These are phyloP conservation scores for Philereme transversata DNA, from an alignment of 2,888 invertebrate genomes.

Conservation along the genomic window DNA sequence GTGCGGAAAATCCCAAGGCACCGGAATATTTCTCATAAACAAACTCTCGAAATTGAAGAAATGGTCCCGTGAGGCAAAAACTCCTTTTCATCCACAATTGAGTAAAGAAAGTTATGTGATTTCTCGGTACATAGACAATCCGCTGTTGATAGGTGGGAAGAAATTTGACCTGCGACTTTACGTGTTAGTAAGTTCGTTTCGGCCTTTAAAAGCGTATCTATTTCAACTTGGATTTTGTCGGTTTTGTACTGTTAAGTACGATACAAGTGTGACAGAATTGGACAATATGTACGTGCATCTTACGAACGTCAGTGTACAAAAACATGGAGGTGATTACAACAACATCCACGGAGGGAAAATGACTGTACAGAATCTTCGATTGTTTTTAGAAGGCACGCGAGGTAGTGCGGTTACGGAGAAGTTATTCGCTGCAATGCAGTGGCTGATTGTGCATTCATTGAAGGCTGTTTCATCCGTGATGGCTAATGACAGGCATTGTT, in stretches of 20 bases:
- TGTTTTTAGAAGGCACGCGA: conserved; percentile 95
- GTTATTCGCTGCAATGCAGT: conserved; percentile 94
- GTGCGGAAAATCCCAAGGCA: conserved; percentile 96
- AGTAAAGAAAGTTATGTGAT: conserved; percentile 96
- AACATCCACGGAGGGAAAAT: conserved; percentile 97
- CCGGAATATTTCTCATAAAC: conserved; percentile 98
- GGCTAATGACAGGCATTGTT: conserved; percentile 96
- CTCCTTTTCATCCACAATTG: conserved; percentile 92
- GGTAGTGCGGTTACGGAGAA: conserved; percentile 95
- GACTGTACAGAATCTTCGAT: conserved; percentile 94
- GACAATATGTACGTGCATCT: conserved; percentile 98
- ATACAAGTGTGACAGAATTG: conserved; percentile 92
- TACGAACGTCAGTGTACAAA: conserved; percentile 99
- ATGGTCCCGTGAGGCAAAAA: conserved; percentile 94
- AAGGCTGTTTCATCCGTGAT: conserved; percentile 96
- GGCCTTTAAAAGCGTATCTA: conserved; percentile 96
- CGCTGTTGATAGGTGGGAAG: conserved; percentile 96
- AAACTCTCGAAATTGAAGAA: conserved; percentile 96
- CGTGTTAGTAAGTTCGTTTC: conserved; percentile 96
- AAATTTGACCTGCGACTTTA: conserved; percentile 97
- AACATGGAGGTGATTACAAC: conserved; percentile 98
- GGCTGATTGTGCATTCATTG: conserved; percentile 96
- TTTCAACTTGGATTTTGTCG: conserved; percentile 97
- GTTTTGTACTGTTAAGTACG: conserved; percentile 98
- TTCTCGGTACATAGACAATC: conserved; percentile 98